These are phyloP conservation scores for Trissoscelio sp. DNA, from an alignment of 2,888 invertebrate genomes.

Conservation along the genomic window DNA sequence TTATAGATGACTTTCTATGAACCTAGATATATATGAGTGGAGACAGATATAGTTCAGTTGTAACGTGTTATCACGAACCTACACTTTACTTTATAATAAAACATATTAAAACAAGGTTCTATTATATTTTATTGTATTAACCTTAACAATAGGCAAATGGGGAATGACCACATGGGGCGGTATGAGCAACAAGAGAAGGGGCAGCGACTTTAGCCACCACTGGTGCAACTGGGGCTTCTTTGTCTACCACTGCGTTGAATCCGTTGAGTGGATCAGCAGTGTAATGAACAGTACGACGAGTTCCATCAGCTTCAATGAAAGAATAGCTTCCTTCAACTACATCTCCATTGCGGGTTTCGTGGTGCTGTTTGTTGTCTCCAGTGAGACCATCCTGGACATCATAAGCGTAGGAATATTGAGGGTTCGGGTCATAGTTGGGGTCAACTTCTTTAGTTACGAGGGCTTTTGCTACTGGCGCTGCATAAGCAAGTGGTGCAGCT, in stretches of 20 bases:
- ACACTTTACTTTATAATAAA: too few relatives aligned
- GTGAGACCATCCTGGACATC: conserved; percentile 75
- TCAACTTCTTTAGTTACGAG: conserved; percentile 47
- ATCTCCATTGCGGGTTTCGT: conserved; percentile 74
- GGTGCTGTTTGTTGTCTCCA: conserved; percentile 75
- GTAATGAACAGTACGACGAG: conserved; percentile 73
- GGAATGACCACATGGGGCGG: conserved; percentile 18
- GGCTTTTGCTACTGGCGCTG: conserved; percentile 41
- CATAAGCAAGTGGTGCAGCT: conserved; percentile 18
- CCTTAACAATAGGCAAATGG: conserved; percentile 16
- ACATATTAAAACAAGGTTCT: too few relatives aligned
- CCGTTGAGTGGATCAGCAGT: conserved; percentile 74
- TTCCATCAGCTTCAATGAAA: conserved; percentile 74
- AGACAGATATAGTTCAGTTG: too few relatives aligned
- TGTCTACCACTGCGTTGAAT: conserved; percentile 75
- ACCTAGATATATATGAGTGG: too few relatives aligned
- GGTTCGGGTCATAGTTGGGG: conserved; percentile 72
- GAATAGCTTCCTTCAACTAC: conserved; percentile 74
- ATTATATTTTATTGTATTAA: neutral
- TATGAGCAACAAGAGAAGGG: neutral
- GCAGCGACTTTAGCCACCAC: conserved; percentile 77
- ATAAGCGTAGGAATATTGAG: conserved; percentile 76
- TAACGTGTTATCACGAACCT: too few relatives aligned
- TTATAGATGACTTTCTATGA: too few relatives aligned
- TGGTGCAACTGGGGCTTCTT: conserved; percentile 70